A percentile compares a stretch with the other conserved stretches of the same genome.
phyloP scores from a whole-genome alignment of 1,140 invertebrate species.

The Drosophila trapezifrons region DNA sequence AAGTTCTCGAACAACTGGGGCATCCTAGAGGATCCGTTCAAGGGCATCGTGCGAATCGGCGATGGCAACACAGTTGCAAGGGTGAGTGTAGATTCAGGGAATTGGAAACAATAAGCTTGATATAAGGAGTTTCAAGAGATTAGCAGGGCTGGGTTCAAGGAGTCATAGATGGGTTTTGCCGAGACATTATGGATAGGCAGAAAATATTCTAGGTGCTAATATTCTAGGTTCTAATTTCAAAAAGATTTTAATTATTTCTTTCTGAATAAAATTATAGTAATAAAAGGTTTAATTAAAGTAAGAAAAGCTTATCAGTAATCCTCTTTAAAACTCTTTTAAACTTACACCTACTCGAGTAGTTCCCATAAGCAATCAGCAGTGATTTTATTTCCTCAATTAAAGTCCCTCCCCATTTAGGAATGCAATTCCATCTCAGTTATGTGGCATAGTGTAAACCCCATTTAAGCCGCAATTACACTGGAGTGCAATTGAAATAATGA shows the following conservation, averaged over 20 bases:
- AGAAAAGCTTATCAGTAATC: too few relatives aligned
- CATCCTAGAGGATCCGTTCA: constrained; percentile 56
- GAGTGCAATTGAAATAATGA: constrained; percentile 62
- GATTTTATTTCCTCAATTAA: constrained; percentile 9
- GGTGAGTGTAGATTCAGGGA: constrained; percentile 52
- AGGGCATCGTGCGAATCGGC: constrained; percentile 71
- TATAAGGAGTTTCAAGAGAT: background rate
- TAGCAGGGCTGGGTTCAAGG: background rate
- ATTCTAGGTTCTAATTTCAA: too few relatives aligned
- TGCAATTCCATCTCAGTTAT: background rate
- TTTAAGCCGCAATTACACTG: constrained; percentile 56
- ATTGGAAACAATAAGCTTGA: constrained; percentile 11
- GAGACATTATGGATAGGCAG: background rate
- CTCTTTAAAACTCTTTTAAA: too few relatives aligned
- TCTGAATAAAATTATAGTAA: too few relatives aligned
- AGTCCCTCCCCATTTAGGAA: background rate
- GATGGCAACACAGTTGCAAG: constrained; percentile 74
- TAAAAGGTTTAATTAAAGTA: background rate
- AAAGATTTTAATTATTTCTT: background rate
- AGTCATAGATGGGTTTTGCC: background rate
- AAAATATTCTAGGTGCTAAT: background rate
- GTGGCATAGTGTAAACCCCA: constrained; percentile 20
- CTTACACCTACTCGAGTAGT: background rate
- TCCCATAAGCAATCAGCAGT: background rate
- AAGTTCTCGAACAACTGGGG: constrained; percentile 41